A percentile compares a stretch with the other conserved stretches of the same genome.
Evolutionary conservation across 2,113 vertebrate species (phyloP).

Genomic region (Glaucidium brasilianum): DNA sequence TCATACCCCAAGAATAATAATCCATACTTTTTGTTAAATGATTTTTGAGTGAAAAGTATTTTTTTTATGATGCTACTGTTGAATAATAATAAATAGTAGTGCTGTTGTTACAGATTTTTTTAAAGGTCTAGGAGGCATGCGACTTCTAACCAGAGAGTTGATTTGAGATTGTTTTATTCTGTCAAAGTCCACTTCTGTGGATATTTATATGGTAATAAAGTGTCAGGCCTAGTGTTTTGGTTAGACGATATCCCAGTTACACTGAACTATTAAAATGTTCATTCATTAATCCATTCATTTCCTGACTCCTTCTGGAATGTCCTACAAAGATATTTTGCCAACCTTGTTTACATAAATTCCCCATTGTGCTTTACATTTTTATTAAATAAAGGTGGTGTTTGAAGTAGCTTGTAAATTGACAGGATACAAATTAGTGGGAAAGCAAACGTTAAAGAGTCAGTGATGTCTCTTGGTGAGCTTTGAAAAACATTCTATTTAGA

Average conservation of each 20-base stretch:
- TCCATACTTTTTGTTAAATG: background rate
- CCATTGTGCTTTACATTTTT: slow-evolving; percentile 56
- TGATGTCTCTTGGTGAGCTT: slow-evolving; percentile 36
- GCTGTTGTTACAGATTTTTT: background rate
- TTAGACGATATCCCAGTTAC: background rate
- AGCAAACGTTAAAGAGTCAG: background rate
- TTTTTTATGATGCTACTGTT: background rate
- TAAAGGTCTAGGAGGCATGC: background rate
- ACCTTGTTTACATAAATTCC: slow-evolving; percentile 44
- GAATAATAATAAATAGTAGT: background rate
- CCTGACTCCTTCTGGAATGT: background rate
- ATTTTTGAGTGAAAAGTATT: background rate
- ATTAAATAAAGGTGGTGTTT: slow-evolving; percentile 48
- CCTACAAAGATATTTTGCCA: slow-evolving; percentile 39
- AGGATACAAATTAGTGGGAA: slow-evolving; percentile 53
- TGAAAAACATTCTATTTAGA: slow-evolving; percentile 48
- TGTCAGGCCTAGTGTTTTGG: background rate
- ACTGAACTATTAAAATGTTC: background rate
- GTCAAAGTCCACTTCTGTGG: background rate
- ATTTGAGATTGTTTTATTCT: background rate
- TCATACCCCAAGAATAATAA: background rate
- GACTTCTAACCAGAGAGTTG: background rate
- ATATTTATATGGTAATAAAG: background rate
- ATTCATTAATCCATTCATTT: slow-evolving; percentile 36
- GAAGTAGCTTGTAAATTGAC: slow-evolving; percentile 53